Evolutionary conservation across 2,113 vertebrate genomes (phyloP).

Genomic region (Muntiacus reevesi): DNA sequence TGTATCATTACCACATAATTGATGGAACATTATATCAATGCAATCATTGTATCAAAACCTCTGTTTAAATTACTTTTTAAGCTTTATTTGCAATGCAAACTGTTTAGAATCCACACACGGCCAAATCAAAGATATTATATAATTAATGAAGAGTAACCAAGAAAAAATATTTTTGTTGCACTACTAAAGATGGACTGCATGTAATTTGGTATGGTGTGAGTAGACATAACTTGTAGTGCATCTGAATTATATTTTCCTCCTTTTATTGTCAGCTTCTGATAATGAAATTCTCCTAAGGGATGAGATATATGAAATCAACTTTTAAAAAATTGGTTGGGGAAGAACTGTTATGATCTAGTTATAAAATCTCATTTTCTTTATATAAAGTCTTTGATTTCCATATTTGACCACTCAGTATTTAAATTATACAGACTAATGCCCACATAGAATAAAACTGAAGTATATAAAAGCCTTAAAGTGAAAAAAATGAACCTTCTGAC

Average conservation of each 20-base stretch:
- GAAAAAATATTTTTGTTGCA: neutral
- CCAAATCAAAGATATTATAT: constrained; percentile 1
- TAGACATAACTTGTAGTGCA: neutral
- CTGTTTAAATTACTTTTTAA: neutral
- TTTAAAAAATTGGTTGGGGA: neutral
- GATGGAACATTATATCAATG: neutral
- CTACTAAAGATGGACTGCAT: neutral
- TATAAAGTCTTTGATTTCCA: constrained; percentile 32
- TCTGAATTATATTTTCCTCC: neutral
- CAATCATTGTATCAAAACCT: neutral
- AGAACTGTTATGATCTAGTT: neutral
- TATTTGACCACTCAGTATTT: constrained; percentile 35
- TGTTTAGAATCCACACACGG: neutral
- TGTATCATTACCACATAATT: neutral
- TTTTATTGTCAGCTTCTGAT: constrained; percentile 7
- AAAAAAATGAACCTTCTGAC: constrained; percentile 70
- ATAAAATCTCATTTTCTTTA: constrained; percentile 39
- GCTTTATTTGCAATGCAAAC: constrained; percentile 38
- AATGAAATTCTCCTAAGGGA: neutral
- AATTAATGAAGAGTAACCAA: neutral
- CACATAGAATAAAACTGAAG: constrained; percentile 26
- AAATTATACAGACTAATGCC: constrained; percentile 46
- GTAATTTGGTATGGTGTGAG: neutral
- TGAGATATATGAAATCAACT: neutral
- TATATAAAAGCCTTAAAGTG: constrained; percentile 70